Evolutionary conservation across 92 coral and sea anemone species (phyloP), one percentile per base, ranked within the genome.

Genomic region (Phymanthus crucifer): DNA sequence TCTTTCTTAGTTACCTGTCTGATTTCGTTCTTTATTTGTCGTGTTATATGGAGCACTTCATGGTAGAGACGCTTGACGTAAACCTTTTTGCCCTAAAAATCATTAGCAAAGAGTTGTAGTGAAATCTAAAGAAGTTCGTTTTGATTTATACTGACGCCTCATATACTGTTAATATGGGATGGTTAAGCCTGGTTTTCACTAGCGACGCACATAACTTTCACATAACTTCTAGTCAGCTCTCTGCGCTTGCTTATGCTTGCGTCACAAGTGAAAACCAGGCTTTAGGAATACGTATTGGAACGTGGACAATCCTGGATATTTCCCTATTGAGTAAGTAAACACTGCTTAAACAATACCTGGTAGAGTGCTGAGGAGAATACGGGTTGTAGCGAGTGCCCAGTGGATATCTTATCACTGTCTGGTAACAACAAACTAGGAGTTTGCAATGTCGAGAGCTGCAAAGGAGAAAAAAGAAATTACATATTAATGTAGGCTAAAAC

Each of bases 21-120:
- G 18, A 82, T 82, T 21, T 82, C 86, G 35, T 75, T 74, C 24
- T 82, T 82, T 40, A 71, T 64, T 64, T 73, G 43, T 12, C 79
- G 29, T 29, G 86, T 82, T 27, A 82, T 36, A 24, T 57, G 72
- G 14, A 82, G 27, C 1, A 34, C 80, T 13, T 82, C 86, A 16
- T 73, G 79, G 45, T 35, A 10, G 3, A 75, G 74, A 32, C 74
- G 79, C 23, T 82, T 82, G 18, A 82, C 77, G 19, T 73, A 82
- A 10, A 74, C 86, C 40, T 73, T 82, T 46, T 73, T 82, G 2
- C 86, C 86, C 86, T 82, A 43, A 27, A 18, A 21, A 34, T 17
- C 2, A 21, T 14, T 10, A 24, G 8, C n/a, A n/a, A n/a, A n/a
- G n/a, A n/a, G n/a, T n/a, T n/a, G n/a, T n/a, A n/a, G n/a, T n/a